Evolutionary conservation across 1,140 invertebrate species (phyloP).

Genomic region (Cardiocondyla obscurior): DNA sequence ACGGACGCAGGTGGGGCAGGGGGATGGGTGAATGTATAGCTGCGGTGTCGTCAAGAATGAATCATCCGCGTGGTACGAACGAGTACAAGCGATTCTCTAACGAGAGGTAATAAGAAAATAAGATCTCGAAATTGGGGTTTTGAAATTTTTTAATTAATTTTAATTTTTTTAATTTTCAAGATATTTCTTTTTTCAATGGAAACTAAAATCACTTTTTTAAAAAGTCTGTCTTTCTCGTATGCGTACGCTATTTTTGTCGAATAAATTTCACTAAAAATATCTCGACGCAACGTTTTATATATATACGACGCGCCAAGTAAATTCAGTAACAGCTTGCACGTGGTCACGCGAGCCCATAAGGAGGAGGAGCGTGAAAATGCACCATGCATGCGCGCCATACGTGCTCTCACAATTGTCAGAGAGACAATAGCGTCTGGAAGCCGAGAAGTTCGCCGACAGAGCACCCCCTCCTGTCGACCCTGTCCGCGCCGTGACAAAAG

Average conservation of each 20-base stretch:
- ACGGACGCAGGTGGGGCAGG: constrained; percentile 24
- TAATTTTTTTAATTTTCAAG: no score
- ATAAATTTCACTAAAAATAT: background rate
- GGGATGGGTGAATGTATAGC: constrained; percentile 29
- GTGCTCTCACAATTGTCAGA: constrained; percentile 26
- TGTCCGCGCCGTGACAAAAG: constrained; percentile 62
- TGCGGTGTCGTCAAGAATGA: constrained; percentile 39
- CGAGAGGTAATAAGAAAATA: no score
- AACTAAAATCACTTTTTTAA: no score
- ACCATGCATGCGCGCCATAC: constrained; percentile 34
- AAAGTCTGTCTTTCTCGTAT: no score
- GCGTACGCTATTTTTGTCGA: no score
- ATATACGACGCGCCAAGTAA: constrained; percentile 38
- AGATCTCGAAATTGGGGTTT: no score
- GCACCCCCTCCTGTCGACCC: constrained; percentile 38
- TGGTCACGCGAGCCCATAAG: background rate
- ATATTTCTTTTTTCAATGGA: no score
- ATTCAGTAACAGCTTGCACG: constrained; percentile 31
- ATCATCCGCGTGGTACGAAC: no score
- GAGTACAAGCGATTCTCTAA: no score
- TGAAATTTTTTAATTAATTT: constrained; percentile 17
- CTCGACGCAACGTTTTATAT: background rate
- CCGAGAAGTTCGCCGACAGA: constrained; percentile 62
- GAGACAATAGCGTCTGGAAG: constrained; percentile 60
- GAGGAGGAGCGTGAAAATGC: constrained; percentile 18